Base-by-base conservation (phyloP, 2,113 vertebrate genomes). In the Lepus americanus region DNA sequence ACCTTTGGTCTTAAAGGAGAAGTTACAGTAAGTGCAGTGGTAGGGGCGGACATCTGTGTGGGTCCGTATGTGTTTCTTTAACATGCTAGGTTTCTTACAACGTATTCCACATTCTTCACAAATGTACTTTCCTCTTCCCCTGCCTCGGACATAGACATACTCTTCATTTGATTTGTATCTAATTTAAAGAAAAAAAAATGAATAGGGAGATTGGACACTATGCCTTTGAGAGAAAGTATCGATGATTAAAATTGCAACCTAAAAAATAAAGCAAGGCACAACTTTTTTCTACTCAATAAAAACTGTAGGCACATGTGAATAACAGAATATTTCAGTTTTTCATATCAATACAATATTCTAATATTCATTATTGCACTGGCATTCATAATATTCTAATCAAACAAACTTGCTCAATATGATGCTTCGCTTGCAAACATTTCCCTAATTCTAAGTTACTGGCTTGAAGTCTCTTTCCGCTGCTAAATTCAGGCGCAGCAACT, bases 1-100 rank as follows among this genome's bases (percentile, higher is more conserved):
- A 99, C 99, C 99, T 99, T 99, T 99, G 0, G 99, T 99, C 98
- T 99, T 99, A 97, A 99, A 99, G 96, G 99, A 99, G 93, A 99
- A 99, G 98, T 99, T 99, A 98, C 99, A 99, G 98, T 99, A 99
- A 69, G 98, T 98, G 97, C 99, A 99, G 97, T 99, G 99, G 98
- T 99, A 99, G 1, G 99, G 99, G 91, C 99, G 99, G 53, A 99
- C 99, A 78, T 99, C 99, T 0, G 99, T 99, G 95, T 99, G 99
- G 2, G 99, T 99, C 94, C 99, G 99, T 94, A 99, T 99, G 95
- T 99, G 99, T 97, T 99, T 99, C 97, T 99, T 99, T 94, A 99
- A 98, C 99, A 99, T 99, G 97, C 99, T 99, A 90, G 99, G 99
- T 82, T 99, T 99, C 98, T 99, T 99, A 98, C 99, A 99, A 89